Base-by-base conservation (phyloP, 2,888 invertebrate genomes). In the Geophilus truncorum region DNA sequence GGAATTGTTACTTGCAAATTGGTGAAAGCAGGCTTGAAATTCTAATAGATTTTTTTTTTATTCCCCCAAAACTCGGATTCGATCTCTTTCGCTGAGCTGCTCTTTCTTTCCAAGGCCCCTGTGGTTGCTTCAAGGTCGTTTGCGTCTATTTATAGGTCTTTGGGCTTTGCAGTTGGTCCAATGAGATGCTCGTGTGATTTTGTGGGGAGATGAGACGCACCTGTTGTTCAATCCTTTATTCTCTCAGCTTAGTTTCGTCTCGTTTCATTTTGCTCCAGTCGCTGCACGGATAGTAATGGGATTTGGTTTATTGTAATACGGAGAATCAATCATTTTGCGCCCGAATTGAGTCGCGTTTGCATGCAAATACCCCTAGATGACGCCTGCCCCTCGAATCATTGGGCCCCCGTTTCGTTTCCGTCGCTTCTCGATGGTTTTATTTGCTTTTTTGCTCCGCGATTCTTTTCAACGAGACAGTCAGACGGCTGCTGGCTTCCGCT, bases 41-140 rank as follows among this genome's bases (percentile, higher is more conserved):
- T 62, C 23, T 62, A 9, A 23, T 23, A 18, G 21, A 5, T 21
- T 70, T 62, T 62, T 62, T 62, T 28, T 25, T 25, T 28, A 7
- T 10, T 25, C 25, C n/a, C 12, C 15, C n/a, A 15, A 12, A 51
- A 51, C 51, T 51, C 51, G 18, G 51, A 51, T 51, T 51, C 51
- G 51, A 51, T 51, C 51, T 40, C 40, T 51, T 51, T 18, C 51
- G 18, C 51, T 51, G 15, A 51, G 51, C 51, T 51, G 51, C 51
- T 70, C 25, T 70, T 62, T 21, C 57, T 23, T 28, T 70, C 70
- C 70, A 70, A 70, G 70, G 70, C 70, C 70, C 70, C 70, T 70
- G 70, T 70, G 70, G 70, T 70, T 70, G 70, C 70, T 70, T 70
- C 70, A 70, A 70, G 70, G 70, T 70, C 70, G 70, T 70, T 70